phyloP scores from a whole-genome alignment of 2,888 invertebrate genomes.

The Amphipyra berbera region DNA sequence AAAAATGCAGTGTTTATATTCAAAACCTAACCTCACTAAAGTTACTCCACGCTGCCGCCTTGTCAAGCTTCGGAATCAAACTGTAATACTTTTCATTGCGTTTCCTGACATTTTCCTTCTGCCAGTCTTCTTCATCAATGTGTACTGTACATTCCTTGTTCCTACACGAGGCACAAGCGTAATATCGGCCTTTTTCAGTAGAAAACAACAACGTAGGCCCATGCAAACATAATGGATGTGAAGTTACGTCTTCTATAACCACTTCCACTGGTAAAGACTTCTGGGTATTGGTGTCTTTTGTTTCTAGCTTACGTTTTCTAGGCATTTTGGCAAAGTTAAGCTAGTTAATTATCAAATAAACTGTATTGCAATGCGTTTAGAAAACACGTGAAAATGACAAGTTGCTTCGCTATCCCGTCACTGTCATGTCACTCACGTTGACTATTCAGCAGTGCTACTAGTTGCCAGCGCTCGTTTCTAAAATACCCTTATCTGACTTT shows the following conservation, averaged over 20 bases:
- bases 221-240: conserved; percentile 93
- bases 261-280: conserved; percentile 85
- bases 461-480: too few species aligned
- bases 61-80: conserved; percentile 87
- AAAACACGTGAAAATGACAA: conserved; percentile 30
- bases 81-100: conserved; percentile 83
- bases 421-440: not conserved
- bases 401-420: too few species aligned
- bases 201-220: conserved; percentile 94
- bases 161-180: conserved; percentile 95
- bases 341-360: not conserved
- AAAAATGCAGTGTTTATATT: conserved; percentile 9
- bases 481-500: too few species aligned
- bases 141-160: conserved; percentile 94
- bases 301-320: conserved; percentile 77
- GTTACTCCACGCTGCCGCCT: conserved; percentile 85
- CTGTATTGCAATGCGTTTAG: not conserved
- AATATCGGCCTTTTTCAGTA: conserved; percentile 90
- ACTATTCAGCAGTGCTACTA: too few species aligned
- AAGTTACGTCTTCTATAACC: conserved; percentile 87
- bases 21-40: conserved; percentile 84
- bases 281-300: conserved; percentile 54
- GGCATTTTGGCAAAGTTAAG: conserved; percentile 66
- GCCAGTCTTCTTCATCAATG: conserved; percentile 89
- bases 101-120: conserved; percentile 83